Conservation (phyloP, 2,113 vertebrate species). For the Oryzias melastigma region DNA sequence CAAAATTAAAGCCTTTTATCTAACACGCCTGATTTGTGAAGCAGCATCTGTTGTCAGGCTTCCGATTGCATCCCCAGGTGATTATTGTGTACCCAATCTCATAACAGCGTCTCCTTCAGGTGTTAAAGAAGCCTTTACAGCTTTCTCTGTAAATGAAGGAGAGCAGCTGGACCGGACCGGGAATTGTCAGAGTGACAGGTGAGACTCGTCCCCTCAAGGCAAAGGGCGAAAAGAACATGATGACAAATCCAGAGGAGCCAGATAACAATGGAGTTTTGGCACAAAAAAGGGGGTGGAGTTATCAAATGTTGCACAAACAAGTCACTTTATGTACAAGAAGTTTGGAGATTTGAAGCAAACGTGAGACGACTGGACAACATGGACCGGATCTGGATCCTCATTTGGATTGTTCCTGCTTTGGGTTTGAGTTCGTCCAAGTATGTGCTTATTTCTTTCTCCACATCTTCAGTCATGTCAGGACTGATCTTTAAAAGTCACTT, state of each 20-base stretch:
- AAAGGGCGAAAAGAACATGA: constrained; percentile 26
- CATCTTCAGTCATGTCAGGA: not conserved
- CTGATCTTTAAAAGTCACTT: not conserved
- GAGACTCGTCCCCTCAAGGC: constrained; percentile 26
- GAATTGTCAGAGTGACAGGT: constrained; percentile 38
- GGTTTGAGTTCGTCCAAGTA: constrained; percentile 31
- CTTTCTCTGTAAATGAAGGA: not conserved
- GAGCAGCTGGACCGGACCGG: constrained; percentile 9
- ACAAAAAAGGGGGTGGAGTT: constrained; percentile 31
- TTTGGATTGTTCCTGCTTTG: constrained; percentile 26
- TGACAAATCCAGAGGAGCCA: constrained; percentile 18
- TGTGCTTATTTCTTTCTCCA: too few species aligned
- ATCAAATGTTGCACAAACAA: constrained; percentile 6
- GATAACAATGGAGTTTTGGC: not conserved
- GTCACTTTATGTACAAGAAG: not conserved
- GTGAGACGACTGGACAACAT: constrained; percentile 19
- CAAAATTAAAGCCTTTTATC: too few species aligned
- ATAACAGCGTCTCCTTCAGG: not conserved
- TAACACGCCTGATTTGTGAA: too few species aligned
- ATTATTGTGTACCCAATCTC: too few species aligned
- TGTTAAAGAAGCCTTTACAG: not conserved
- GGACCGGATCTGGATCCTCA: constrained; percentile 34
- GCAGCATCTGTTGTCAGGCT: too few species aligned
- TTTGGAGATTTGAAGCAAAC: constrained; percentile 5
- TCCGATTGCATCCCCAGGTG: too few species aligned